Conservation (phyloP, 2,113 vertebrate genomes). For the Gopherus evgoodei region DNA sequence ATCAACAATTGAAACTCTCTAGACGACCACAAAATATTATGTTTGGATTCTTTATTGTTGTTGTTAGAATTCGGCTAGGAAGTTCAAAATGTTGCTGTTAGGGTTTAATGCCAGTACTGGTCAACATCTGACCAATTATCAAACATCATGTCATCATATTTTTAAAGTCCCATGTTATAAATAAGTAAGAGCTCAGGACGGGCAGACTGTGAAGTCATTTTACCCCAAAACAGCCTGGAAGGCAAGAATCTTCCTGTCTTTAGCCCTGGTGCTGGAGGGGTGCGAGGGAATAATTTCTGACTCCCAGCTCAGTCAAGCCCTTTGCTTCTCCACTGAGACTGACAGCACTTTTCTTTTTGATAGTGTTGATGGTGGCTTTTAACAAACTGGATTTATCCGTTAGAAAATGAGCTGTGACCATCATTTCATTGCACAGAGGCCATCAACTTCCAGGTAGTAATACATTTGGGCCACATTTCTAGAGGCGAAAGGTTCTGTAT, state of each 20-base stretch:
- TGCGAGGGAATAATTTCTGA: conserved; percentile 64
- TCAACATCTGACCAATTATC: conserved; percentile 25
- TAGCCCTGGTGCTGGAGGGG: conserved; percentile 62
- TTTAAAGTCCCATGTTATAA: not conserved
- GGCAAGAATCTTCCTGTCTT: conserved; percentile 31
- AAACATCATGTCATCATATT: not conserved
- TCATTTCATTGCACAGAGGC: not conserved
- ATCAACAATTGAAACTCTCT: not conserved
- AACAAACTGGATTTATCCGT: conserved; percentile 70
- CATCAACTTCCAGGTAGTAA: rapidly evolving
- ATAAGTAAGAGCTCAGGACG: not conserved
- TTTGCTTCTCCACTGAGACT: conserved; percentile 2
- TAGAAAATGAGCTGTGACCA: conserved; percentile 50
- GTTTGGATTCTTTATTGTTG: not conserved
- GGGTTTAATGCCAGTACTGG: not conserved
- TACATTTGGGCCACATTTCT: not conserved
- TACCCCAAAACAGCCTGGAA: not conserved
- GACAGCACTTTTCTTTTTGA: too few species aligned
- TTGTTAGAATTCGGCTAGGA: not conserved
- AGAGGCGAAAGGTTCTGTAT: not conserved
- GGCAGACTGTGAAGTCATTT: not conserved
- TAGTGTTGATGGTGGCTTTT: conserved; percentile 65
- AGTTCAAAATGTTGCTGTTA: conserved; percentile 21
- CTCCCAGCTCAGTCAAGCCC: conserved; percentile 66
- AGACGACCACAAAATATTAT: not conserved